Conservation (phyloP, 2,888 invertebrate genomes). For the Eupsilia transversa region DNA sequence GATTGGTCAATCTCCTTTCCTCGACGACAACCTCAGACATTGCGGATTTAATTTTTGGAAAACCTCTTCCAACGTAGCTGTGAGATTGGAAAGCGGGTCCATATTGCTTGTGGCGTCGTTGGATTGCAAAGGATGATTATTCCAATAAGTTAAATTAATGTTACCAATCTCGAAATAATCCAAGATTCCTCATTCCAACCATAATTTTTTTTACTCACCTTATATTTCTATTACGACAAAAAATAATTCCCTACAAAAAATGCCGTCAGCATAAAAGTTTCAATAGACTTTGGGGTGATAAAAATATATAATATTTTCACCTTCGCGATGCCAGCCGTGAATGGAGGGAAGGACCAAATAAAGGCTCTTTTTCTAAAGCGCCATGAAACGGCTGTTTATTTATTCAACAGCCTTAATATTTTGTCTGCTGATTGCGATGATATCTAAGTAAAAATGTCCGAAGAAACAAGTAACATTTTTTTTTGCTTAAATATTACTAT, state of each 20-base stretch:
- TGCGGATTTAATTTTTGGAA: background rate
- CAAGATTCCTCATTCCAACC: no score
- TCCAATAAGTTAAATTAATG: no score
- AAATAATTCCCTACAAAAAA: conserved; percentile 47
- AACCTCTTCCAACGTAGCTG: background rate
- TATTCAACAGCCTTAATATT: conserved; percentile 62
- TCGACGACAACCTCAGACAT: background rate
- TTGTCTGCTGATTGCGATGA: conserved; percentile 65
- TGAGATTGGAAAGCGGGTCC: background rate
- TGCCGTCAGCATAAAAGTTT: conserved; percentile 53
- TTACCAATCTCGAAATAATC: no score
- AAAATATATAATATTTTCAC: conserved; percentile 60
- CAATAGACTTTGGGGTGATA: conserved; percentile 61
- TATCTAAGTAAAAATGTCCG: conserved; percentile 63
- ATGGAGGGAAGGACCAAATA: conserved; percentile 51
- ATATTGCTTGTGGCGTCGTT: background rate
- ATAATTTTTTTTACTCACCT: conserved; percentile 6
- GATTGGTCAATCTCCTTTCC: background rate
- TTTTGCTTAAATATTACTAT: conserved; percentile 19
- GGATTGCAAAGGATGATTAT: background rate
- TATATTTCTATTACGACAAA: conserved; percentile 38
- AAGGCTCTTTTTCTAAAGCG: conserved; percentile 50
- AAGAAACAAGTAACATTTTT: conserved; percentile 21
- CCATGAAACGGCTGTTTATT: conserved; percentile 66
- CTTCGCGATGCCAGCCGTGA: conserved; percentile 51